These are phyloP conservation scores for Caenorhabditis afra DNA, from an alignment of 2,888 invertebrate genomes.

Conservation along the genomic window DNA sequence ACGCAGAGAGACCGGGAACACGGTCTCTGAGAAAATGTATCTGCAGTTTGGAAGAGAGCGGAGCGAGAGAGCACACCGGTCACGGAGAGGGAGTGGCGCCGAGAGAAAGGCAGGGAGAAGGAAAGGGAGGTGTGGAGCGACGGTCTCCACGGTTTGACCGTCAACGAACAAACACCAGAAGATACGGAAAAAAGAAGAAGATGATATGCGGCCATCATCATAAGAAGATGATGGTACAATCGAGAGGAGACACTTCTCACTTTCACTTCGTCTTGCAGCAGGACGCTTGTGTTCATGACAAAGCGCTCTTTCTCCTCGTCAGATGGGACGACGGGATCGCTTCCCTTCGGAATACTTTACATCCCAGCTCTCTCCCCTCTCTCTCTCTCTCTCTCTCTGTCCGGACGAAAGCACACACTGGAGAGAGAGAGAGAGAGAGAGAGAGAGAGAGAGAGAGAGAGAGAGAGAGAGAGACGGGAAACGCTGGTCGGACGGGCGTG, in stretches of 20 bases:
- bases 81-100: background rate
- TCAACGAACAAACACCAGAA: slow-evolving; percentile 1
- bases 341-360: slow-evolving; percentile 53
- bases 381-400: slow-evolving; percentile 25
- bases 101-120: too few relatives aligned
- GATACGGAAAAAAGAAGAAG: slow-evolving; percentile 7
- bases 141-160: slow-evolving; percentile 1
- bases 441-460: slow-evolving; percentile 12
- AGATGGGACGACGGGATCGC: slow-evolving; percentile 29
- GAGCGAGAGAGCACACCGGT: slow-evolving; percentile 8
- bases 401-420: too few relatives aligned
- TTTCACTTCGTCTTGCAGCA: slow-evolving; percentile 8
- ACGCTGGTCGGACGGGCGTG: slow-evolving; percentile 53
- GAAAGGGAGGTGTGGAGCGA: background rate
- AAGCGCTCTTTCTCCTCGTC: slow-evolving; percentile 7
- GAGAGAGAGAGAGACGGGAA: slow-evolving; percentile 47
- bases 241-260: slow-evolving; percentile 5
- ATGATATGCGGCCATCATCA: background rate
- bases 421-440: too few relatives aligned
- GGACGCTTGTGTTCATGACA: slow-evolving; percentile 24
- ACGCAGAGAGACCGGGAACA: slow-evolving; percentile 4
- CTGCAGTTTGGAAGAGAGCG: background rate
- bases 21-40: slow-evolving; percentile 32
- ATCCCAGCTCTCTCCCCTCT: slow-evolving; percentile 19
- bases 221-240: background rate